Evolutionary conservation across 2,113 vertebrate species (phyloP).

Genomic region (Puffinus mauretanicus): DNA sequence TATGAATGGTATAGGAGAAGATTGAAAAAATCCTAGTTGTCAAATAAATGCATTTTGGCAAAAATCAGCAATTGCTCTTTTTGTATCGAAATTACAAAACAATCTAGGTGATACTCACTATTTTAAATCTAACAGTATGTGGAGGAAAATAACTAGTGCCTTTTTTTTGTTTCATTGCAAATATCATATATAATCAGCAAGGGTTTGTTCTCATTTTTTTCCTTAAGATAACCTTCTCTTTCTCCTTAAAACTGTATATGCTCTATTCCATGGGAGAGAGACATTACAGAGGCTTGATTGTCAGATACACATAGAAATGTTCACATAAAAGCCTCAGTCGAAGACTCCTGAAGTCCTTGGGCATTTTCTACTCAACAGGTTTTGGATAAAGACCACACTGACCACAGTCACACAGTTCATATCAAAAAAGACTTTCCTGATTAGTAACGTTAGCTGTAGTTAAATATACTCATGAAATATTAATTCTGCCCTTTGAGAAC

Average conservation of each 20-base stretch:
- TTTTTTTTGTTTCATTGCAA: background rate
- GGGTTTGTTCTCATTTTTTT: background rate
- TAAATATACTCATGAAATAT: constrained; percentile 10
- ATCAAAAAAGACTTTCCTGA: background rate
- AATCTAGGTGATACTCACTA: background rate
- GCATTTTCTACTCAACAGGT: background rate
- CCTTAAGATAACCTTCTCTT: background rate
- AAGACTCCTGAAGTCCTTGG: background rate
- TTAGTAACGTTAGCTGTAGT: background rate
- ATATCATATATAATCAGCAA: background rate
- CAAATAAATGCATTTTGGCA: background rate
- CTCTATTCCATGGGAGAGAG: background rate
- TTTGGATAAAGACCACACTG: background rate
- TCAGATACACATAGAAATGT: background rate
- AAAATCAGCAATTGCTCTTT: background rate
- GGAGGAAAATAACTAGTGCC: background rate
- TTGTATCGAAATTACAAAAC: background rate
- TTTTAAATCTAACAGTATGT: background rate
- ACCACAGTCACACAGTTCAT: background rate
- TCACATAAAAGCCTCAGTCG: background rate
- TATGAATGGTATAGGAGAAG: background rate
- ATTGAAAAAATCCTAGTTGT: background rate
- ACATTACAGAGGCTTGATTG: background rate
- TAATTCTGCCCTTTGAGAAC: background rate
- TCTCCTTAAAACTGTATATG: background rate